phyloP scores from a whole-genome alignment of 2,888 invertebrate species.

The Drosophila tripunctata region DNA sequence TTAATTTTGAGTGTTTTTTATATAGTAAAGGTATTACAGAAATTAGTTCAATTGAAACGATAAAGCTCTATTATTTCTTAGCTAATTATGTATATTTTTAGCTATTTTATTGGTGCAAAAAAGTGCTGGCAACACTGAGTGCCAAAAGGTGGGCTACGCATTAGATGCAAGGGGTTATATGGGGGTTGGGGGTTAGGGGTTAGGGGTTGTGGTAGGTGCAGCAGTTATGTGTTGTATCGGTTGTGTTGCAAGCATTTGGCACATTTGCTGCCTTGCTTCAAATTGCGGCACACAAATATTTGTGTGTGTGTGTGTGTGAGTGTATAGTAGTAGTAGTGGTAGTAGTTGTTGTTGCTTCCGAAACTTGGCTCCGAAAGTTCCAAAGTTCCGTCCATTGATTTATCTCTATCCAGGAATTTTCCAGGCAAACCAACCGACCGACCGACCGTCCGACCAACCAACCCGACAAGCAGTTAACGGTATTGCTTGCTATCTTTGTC shows the following conservation, averaged over 20 bases:
- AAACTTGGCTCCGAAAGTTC: slow-evolving; percentile 18
- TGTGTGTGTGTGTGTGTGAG: not conserved
- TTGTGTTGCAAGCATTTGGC: slow-evolving; percentile 9
- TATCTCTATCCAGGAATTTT: slow-evolving; percentile 36
- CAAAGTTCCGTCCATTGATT: slow-evolving; percentile 49
- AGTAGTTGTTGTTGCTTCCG: not conserved
- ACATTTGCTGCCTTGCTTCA: slow-evolving; percentile 6
- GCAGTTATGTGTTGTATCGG: not conserved
- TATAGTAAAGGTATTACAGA: too few species aligned
- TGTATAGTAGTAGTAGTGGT: not conserved
- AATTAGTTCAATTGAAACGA: too few species aligned
- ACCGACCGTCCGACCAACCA: slow-evolving; percentile 9
- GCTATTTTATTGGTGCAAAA: too few species aligned
- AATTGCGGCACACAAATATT: not conserved
- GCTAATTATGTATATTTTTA: too few species aligned
- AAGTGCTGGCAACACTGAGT: too few species aligned
- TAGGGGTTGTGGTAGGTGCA: not conserved
- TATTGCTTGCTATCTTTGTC: slow-evolving; percentile 56
- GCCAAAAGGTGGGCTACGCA: too few species aligned
- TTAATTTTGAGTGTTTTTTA: too few species aligned
- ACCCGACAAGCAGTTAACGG: slow-evolving; percentile 23
- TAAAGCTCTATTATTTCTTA: too few species aligned
- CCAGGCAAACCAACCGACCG: slow-evolving; percentile 25
- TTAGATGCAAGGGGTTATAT: too few species aligned
- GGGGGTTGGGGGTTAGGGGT: too few species aligned